Evolutionary conservation across 2,888 invertebrate species (phyloP).

Genomic region (Drosophila pseudotakahashii): DNA sequence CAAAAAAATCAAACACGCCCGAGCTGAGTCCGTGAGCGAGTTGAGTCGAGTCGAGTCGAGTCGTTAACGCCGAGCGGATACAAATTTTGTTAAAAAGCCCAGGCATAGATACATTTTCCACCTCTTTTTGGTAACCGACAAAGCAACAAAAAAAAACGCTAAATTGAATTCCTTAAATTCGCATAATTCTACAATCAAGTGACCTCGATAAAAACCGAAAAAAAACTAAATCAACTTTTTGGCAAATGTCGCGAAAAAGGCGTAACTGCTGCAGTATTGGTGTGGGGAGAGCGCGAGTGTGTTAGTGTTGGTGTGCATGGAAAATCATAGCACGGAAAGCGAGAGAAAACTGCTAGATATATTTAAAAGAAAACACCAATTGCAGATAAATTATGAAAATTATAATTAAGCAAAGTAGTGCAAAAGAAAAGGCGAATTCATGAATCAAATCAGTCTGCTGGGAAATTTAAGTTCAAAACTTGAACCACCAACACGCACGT

Average conservation of each 20-base stretch:
- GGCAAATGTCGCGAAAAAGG: conserved; percentile 44
- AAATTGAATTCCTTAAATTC: neutral
- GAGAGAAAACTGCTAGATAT: conserved; percentile 20
- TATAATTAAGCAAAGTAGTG: conserved; percentile 12
- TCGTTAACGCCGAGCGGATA: conserved; percentile 72
- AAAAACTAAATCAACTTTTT: conserved; percentile 1
- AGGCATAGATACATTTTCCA: conserved; percentile 76
- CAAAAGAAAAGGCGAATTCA: neutral
- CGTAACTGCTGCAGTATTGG: conserved; percentile 71
- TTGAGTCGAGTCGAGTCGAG: conserved; percentile 71
- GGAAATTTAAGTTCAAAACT: conserved; percentile 2
- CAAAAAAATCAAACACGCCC: conserved; percentile 70
- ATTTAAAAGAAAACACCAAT: conserved; percentile 14
- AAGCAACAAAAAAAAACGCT: conserved; percentile 16
- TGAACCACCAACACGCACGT: conserved; percentile 8
- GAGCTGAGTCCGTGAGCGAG: conserved; percentile 73
- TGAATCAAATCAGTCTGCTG: conserved; percentile 6
- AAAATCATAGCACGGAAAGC: conserved; percentile 26
- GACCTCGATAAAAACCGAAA: neutral
- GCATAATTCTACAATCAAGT: conserved; percentile 24
- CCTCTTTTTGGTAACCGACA: conserved; percentile 35
- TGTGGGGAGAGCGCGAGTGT: conserved; percentile 49
- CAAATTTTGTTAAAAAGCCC: conserved; percentile 61
- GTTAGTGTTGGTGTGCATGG: conserved; percentile 37
- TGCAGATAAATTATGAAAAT: conserved; percentile 24